Base-by-base conservation (phyloP, 2,113 vertebrate genomes). In the Phaethornis superciliosus region DNA sequence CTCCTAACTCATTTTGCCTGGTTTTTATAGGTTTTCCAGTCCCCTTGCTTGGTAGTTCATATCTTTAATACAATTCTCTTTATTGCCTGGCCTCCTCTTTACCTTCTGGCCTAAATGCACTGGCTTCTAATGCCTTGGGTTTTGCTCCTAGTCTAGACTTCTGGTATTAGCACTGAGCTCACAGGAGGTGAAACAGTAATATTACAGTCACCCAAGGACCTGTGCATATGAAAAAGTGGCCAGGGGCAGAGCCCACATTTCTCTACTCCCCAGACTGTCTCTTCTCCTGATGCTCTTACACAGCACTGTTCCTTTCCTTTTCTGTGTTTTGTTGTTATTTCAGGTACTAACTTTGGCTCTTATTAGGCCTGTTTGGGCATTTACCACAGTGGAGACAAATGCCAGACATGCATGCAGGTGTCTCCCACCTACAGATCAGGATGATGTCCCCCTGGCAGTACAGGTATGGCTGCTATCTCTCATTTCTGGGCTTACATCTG, bases 51-150 rank as follows among this genome's bases (percentile, higher is more conserved):
- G 80, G 65, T 95, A 81, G 69, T 95, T 94, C 92, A 92, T 95
- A 94, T 81, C 68, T 96, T 95, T 95, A 94, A 95, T 92, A 80
- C 62, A 85, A 80, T 96, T 95, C 86, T 81, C 47, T 93, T 96
- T 97, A 96, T 96, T 97, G 90, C 90, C 80, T 91, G 58, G 85
- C 85, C 55, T 96, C 32, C 12, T 95, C 77, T 93, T 93, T 90
- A 72, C 82, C 81, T 96, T 89, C 90, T 95, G 75, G 94, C 74
- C 85, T 80, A 75, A 94, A 85, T 62, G 70, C 64, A 64, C 24
- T 81, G 58, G 88, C 75, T 49, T 79, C 33, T 81, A 54, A 92
- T 81, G 76, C 81, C 55, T 93, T 21, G 10, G 33, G 81, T 70
- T 94, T 83, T 88, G 54, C 71, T 94, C 7, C 60, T 55, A 51